These are phyloP conservation scores for Atherix ibis DNA, from an alignment of 2,888 invertebrate genomes.

Conservation along the genomic window DNA sequence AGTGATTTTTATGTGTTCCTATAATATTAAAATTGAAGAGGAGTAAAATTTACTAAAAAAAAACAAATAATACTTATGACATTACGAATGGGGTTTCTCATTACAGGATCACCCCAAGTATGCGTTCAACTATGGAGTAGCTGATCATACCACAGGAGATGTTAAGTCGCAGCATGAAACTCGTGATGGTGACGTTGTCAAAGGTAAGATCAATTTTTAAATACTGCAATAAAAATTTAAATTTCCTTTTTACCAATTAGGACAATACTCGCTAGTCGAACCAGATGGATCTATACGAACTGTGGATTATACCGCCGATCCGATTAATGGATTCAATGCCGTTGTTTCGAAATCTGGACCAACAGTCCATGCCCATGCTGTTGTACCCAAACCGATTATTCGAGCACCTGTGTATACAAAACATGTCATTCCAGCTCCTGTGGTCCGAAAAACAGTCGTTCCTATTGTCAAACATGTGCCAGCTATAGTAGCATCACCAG, in stretches of 20 bases:
- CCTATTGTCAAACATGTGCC: too few species aligned
- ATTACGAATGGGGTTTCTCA: constrained; percentile 1
- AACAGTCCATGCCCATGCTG: constrained; percentile 26
- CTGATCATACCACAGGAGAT: constrained; percentile 40
- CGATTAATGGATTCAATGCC: constrained; percentile 31
- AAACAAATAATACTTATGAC: constrained; percentile 1
- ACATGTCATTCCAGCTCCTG: too few species aligned
- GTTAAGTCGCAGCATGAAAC: constrained; percentile 48
- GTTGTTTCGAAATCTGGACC: constrained; percentile 32
- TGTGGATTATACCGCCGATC: constrained; percentile 32
- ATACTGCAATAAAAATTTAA: not conserved
- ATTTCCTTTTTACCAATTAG: constrained; percentile 16
- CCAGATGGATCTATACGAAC: constrained; percentile 33
- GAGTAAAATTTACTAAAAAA: not conserved
- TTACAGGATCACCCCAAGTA: constrained; percentile 42
- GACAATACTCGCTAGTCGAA: constrained; percentile 32
- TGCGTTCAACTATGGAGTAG: constrained; percentile 46
- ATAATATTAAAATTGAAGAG: not conserved
- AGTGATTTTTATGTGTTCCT: too few species aligned
- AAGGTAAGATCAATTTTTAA: constrained; percentile 31
- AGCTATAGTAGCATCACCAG: constrained; percentile 11
- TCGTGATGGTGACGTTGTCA: constrained; percentile 46
- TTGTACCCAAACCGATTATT: constrained; percentile 26
- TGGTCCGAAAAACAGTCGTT: too few species aligned
- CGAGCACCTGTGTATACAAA: constrained; percentile 20